phyloP scores from a whole-genome alignment of 2,797 vertebrate species.

The Zalophus californianus region DNA sequence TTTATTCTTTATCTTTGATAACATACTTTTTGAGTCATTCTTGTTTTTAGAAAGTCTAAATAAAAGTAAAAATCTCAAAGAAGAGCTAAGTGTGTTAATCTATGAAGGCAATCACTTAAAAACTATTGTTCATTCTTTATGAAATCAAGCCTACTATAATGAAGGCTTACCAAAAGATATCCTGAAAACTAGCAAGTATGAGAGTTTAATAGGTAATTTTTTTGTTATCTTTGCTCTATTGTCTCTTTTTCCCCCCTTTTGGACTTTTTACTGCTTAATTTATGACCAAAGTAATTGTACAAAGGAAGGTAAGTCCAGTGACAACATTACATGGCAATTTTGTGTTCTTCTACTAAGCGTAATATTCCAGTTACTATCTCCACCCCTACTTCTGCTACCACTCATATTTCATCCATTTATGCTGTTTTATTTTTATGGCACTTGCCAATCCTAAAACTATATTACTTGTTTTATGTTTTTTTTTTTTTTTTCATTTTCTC shows the following conservation, averaged over 20 bases:
- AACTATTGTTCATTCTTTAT: neutral
- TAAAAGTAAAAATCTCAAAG: neutral
- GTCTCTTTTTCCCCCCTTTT: neutral
- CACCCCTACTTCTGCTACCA: neutral
- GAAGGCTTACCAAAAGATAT: neutral
- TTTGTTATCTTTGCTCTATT: neutral
- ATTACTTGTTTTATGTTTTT: neutral
- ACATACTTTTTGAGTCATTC: neutral
- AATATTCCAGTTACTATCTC: neutral
- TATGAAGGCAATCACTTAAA: neutral
- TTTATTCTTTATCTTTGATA: neutral
- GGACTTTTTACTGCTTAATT: neutral
- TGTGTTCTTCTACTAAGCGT: neutral
- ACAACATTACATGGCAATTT: neutral
- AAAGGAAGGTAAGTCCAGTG: neutral
- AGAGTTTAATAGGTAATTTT: neutral
- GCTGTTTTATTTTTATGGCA: neutral
- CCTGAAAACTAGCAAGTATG: neutral
- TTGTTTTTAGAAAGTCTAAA: neutral
- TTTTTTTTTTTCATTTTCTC: neutral
- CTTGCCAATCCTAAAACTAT: neutral
- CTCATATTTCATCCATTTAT: neutral
- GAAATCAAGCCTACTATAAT: constrained; percentile 4
- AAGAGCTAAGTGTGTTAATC: neutral
- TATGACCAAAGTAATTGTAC: neutral